Percentiles rank a stretch among this genome's conserved stretches.
Evolutionary conservation across 1,140 invertebrate species (phyloP).

Genomic region (Aphis craccivora): DNA sequence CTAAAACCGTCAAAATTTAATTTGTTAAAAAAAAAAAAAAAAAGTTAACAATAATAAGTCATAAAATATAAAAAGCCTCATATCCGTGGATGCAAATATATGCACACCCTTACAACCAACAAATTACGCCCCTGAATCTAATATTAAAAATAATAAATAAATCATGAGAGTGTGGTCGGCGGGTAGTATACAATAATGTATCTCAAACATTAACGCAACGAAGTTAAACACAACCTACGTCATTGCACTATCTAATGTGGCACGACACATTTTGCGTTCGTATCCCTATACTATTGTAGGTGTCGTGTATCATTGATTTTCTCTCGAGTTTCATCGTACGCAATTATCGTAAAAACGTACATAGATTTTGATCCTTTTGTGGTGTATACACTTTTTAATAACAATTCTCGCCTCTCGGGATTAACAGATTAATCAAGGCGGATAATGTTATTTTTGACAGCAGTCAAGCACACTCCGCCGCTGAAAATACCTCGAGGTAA

Average conservation of each 20-base stretch:
- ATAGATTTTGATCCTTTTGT: background rate
- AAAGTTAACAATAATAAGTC: background rate
- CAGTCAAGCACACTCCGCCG: background rate
- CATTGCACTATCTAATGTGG: background rate
- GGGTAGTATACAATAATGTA: too few relatives aligned
- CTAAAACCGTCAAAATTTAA: too few relatives aligned
- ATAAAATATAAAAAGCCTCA: background rate
- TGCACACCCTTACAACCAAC: background rate
- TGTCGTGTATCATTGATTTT: background rate
- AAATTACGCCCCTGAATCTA: background rate
- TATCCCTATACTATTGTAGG: background rate
- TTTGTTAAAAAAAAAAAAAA: background rate
- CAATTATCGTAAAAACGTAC: background rate
- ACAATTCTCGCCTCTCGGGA: background rate
- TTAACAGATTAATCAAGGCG: slow-evolving; percentile 5
- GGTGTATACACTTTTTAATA: background rate
- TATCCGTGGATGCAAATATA: background rate
- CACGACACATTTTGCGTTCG: background rate
- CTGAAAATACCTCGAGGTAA: background rate
- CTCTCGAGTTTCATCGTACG: background rate
- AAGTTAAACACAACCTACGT: background rate
- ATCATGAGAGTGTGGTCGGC: background rate
- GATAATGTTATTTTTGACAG: slow-evolving; percentile 23
- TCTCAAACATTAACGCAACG: background rate
- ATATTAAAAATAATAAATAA: background rate